A percentile compares a stretch with the other conserved stretches of the same genome.
Evolutionary conservation across 1,140 invertebrate species (phyloP).

Genomic region (Drosophila eugracilis): DNA sequence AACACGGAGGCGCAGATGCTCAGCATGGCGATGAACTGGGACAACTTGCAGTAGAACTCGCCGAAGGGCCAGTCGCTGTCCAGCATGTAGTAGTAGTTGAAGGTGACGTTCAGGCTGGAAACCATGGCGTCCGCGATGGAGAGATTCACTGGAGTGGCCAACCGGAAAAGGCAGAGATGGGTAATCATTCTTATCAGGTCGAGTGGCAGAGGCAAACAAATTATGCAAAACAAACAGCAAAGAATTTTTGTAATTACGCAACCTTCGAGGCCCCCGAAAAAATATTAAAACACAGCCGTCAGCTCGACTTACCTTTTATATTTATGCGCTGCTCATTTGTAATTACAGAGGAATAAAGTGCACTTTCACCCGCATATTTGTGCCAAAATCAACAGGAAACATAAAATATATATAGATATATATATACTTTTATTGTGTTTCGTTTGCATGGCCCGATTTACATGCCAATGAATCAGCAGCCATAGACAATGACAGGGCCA

Average conservation of each 20-base stretch:
- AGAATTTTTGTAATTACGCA: conserved; percentile 37
- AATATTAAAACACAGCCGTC: too few species aligned
- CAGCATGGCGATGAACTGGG: conserved; percentile 95
- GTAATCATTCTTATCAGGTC: conserved; percentile 43
- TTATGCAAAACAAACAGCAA: conserved; percentile 47
- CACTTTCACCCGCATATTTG: conserved; percentile 41
- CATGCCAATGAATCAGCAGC: conserved; percentile 72
- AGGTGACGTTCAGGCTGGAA: conserved; percentile 96
- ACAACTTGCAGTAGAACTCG: conserved; percentile 96
- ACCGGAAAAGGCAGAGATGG: conserved; percentile 14
- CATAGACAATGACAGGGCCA: conserved; percentile 8
- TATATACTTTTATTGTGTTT: conserved; percentile 54
- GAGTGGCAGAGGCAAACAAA: conserved; percentile 30
- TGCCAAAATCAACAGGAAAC: conserved; percentile 23
- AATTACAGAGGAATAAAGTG: conserved; percentile 59
- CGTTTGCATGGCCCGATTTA: conserved; percentile 64
- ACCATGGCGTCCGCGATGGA: conserved; percentile 97
- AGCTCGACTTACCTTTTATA: conserved; percentile 60
- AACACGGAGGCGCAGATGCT: conserved; percentile 97
- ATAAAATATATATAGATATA: neutral
- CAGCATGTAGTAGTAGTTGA: conserved; percentile 97
- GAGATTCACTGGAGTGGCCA: conserved; percentile 90
- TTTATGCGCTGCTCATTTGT: conserved; percentile 71
- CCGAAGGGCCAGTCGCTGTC: conserved; percentile 97
- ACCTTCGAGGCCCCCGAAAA: conserved; percentile 6